Evolutionary conservation across 2,888 invertebrate genomes (phyloP).

Genomic region (Philereme transversata): DNA sequence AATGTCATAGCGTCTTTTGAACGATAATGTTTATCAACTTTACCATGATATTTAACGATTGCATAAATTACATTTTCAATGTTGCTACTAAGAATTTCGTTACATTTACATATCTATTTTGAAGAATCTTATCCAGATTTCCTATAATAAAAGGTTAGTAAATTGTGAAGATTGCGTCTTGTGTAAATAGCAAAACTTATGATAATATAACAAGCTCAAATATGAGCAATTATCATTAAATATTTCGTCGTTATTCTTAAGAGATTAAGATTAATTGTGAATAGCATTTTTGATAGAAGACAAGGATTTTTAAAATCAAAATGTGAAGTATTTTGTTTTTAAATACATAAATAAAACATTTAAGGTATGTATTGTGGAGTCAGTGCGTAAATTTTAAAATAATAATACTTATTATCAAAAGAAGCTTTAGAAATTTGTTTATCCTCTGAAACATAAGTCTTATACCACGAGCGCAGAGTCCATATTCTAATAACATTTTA

Average conservation of each 20-base stretch:
- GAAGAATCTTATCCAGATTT: conserved; percentile 2
- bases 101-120: neutral
- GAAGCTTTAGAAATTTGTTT: too few species aligned
- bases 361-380: neutral
- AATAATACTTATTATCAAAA: too few species aligned
- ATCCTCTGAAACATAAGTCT: conserved; percentile 3
- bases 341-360: neutral
- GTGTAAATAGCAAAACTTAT: conserved; percentile 36
- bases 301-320: conserved; percentile 9
- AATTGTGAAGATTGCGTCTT: conserved; percentile 16
- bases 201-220: conserved; percentile 35
- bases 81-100: too few species aligned
- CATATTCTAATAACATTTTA: conserved; percentile 39
- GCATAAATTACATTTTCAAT: too few species aligned
- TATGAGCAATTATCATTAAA: conserved; percentile 34
- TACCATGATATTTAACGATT: too few species aligned
- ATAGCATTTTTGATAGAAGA: conserved; percentile 4
- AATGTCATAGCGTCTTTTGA: too few species aligned
- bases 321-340: neutral
- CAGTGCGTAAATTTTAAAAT: neutral
- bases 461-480: conserved; percentile 13
- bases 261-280: neutral
- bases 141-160: neutral
- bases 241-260: conserved; percentile 17
- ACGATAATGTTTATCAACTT: too few species aligned